Percentiles rank a stretch among this genome's conserved stretches.
Evolutionary conservation across 2,888 invertebrate species (phyloP).

Genomic region (Mystacides longicornis): DNA sequence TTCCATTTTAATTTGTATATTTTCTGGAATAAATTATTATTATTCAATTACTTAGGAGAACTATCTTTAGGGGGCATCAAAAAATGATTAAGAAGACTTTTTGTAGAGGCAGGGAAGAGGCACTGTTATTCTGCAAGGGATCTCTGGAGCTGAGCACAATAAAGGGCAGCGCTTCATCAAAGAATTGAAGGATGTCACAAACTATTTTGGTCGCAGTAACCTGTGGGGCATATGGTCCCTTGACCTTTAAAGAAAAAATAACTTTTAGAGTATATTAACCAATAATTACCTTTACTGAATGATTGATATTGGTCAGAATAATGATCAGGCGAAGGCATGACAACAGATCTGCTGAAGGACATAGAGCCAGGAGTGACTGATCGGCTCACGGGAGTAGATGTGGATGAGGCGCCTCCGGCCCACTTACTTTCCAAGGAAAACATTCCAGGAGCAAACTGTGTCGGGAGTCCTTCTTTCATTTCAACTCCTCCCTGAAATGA

Average conservation of each 20-base stretch:
- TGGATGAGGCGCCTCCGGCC: slow-evolving; percentile 29
- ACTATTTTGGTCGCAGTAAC: too few relatives aligned
- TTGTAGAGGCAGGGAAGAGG: too few relatives aligned
- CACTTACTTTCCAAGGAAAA: slow-evolving; percentile 29
- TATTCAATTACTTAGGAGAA: too few relatives aligned
- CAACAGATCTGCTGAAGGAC: neutral
- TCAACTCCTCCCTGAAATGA: slow-evolving; percentile 17
- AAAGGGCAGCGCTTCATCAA: too few relatives aligned
- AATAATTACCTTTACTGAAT: slow-evolving; percentile 22
- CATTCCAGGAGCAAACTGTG: slow-evolving; percentile 40
- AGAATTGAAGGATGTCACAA: too few relatives aligned
- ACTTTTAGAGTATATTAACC: too few relatives aligned
- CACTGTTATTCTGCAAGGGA: too few relatives aligned
- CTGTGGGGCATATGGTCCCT: too few relatives aligned
- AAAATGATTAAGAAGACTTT: neutral
- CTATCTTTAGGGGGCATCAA: too few relatives aligned
- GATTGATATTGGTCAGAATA: slow-evolving; percentile 14
- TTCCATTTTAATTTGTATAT: slow-evolving; percentile 57
- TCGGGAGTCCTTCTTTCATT: slow-evolving; percentile 31
- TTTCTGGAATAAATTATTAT: too few relatives aligned
- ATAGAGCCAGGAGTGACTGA: neutral
- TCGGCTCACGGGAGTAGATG: slow-evolving; percentile 24
- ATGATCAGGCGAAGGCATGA: neutral
- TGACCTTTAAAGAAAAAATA: too few relatives aligned
- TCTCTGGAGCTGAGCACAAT: too few relatives aligned